Evolutionary conservation across 2,113 vertebrate genomes (phyloP).

Genomic region (Thunnus maccoyii): DNA sequence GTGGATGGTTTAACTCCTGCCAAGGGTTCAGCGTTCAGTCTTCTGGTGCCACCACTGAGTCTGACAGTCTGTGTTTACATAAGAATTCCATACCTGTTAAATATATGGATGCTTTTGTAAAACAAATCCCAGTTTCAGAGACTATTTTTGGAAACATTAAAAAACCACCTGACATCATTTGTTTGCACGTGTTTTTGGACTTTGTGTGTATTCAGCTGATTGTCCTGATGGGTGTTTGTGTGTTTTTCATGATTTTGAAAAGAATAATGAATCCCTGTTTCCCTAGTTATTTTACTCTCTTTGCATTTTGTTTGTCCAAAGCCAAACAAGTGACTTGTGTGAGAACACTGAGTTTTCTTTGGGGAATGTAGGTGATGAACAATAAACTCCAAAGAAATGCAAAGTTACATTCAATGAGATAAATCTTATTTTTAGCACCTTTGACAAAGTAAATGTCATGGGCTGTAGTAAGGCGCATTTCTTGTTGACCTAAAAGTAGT

Average conservation of each 20-base stretch:
- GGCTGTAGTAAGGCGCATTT: too few species aligned
- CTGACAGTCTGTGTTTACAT: slow-evolving; percentile 80
- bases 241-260: background rate
- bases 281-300: background rate
- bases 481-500: too few species aligned
- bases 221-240: background rate
- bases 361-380: too few species aligned
- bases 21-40: slow-evolving; percentile 61
- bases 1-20: slow-evolving; percentile 56
- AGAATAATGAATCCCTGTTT: background rate
- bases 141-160: slow-evolving; percentile 86
- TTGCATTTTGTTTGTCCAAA: background rate
- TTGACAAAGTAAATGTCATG: too few species aligned
- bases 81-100: slow-evolving; percentile 74
- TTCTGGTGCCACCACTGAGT: slow-evolving; percentile 63
- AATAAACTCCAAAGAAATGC: background rate
- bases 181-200: slow-evolving; percentile 22
- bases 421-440: too few species aligned
- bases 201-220: background rate
- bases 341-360: background rate
- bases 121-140: slow-evolving; percentile 81
- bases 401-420: background rate
- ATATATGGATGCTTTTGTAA: slow-evolving; percentile 82
- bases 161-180: slow-evolving; percentile 77
- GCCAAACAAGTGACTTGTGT: background rate